Conservation (phyloP, 1,140 invertebrate species). For the Saccostrea cuccullata region DNA sequence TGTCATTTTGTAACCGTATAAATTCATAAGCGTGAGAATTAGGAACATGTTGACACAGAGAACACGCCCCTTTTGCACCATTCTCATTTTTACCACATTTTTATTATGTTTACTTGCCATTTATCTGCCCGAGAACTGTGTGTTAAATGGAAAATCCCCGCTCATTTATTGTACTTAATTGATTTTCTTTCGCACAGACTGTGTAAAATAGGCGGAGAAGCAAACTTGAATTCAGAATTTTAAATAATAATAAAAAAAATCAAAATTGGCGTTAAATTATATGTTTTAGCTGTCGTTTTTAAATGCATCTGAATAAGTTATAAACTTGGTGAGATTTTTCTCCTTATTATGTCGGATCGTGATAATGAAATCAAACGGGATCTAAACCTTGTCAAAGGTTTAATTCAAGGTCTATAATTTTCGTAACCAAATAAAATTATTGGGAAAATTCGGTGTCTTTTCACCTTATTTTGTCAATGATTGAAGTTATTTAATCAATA, state of each 20-base stretch:
- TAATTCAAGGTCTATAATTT: conserved; percentile 13
- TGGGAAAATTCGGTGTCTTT: conserved; percentile 21
- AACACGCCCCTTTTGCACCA: conserved; percentile 22
- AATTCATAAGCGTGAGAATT: conserved; percentile 26
- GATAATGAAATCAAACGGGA: conserved; percentile 31
- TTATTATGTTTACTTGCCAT: conserved; percentile 25
- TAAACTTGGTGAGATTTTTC: conserved; percentile 34
- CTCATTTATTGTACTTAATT: conserved; percentile 4
- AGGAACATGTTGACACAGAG: background rate
- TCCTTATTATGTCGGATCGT: conserved; percentile 25
- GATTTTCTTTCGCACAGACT: background rate
- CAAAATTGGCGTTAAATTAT: conserved; percentile 34
- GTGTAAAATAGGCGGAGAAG: conserved; percentile 30
- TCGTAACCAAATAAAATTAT: conserved; percentile 25
- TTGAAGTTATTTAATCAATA: conserved; percentile 18
- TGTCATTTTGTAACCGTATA: background rate
- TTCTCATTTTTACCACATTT: background rate
- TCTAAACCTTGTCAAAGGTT: background rate
- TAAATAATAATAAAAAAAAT: conserved; percentile 15
- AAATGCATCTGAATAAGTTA: conserved; percentile 29
- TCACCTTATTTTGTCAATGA: conserved; percentile 3
- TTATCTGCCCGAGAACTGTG: background rate
- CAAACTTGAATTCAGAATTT: conserved; percentile 7
- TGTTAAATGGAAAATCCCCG: conserved; percentile 11
- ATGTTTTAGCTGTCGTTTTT: conserved; percentile 3